Evolutionary conservation across 2,888 invertebrate genomes (phyloP).

Genomic region (Aromia moschata): DNA sequence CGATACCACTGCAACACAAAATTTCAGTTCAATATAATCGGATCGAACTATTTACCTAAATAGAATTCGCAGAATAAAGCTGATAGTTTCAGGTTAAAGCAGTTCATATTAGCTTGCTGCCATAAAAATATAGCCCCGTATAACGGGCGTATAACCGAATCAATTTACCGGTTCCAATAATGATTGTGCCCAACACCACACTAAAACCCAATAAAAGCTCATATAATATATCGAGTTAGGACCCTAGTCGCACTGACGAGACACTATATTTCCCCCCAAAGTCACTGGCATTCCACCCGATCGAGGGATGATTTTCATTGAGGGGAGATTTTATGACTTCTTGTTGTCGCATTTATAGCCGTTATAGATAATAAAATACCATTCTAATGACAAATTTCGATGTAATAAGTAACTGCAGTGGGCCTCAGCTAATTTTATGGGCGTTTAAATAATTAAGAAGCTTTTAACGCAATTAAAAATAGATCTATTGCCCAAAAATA

Average conservation of each 20-base stretch:
- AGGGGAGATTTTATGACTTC: constrained; percentile 52
- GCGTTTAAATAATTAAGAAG: constrained; percentile 22
- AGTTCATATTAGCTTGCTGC: not conserved
- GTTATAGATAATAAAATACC: constrained; percentile 51
- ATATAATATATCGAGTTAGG: constrained; percentile 62
- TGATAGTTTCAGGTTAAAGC: not conserved
- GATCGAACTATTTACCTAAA: no score
- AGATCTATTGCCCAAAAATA: no score
- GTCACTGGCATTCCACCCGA: constrained; percentile 30
- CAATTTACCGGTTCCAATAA: constrained; percentile 60
- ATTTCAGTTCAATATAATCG: no score
- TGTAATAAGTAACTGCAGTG: constrained; percentile 37
- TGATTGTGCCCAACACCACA: constrained; percentile 58
- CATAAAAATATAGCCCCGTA: not conserved
- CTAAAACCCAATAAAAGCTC: constrained; percentile 63
- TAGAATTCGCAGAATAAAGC: no score
- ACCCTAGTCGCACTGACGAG: constrained; percentile 34
- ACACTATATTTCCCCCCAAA: constrained; percentile 21
- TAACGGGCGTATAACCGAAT: constrained; percentile 54
- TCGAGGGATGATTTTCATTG: constrained; percentile 43
- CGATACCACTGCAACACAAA: no score
- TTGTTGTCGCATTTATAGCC: constrained; percentile 52
- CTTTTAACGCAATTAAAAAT: not conserved
- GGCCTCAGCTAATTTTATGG: constrained; percentile 32
- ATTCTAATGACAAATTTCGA: constrained; percentile 47